Conservation (phyloP, 2,113 vertebrate species). For the Peucedramus taeniatus region DNA sequence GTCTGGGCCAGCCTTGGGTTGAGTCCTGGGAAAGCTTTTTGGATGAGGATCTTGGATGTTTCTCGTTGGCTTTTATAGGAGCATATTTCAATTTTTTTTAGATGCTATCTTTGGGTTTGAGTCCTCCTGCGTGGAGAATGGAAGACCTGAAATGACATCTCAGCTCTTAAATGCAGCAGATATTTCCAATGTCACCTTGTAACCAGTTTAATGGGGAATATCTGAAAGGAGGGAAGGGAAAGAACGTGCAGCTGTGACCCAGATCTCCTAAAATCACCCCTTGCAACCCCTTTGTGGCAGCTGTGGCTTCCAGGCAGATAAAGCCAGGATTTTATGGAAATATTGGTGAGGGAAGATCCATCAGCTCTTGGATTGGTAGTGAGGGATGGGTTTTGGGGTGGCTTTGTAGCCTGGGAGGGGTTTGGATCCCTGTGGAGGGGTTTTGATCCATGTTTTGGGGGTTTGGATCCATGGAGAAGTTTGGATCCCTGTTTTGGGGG, state of each 20-base stretch:
- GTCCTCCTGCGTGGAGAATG: background rate
- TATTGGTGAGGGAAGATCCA: background rate
- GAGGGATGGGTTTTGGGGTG: background rate
- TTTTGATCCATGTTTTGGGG: background rate
- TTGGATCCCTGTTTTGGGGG: background rate
- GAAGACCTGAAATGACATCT: slow-evolving; percentile 13
- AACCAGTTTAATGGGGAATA: background rate
- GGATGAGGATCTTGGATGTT: background rate
- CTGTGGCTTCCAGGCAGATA: background rate
- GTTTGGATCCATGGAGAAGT: background rate
- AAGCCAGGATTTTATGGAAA: background rate
- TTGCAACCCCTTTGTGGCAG: accelerated
- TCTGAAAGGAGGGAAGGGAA: background rate
- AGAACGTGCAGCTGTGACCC: background rate
- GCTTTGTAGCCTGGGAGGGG: background rate
- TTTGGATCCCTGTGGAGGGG: too few relatives aligned
- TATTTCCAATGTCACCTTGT: background rate
- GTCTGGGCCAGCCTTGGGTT: slow-evolving; percentile 28
- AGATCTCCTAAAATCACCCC: background rate
- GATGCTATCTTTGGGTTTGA: slow-evolving; percentile 31
- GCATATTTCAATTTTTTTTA: background rate
- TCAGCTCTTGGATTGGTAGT: background rate
- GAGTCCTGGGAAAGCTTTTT: slow-evolving; percentile 51
- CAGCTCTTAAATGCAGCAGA: background rate
- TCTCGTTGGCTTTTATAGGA: background rate